Conservation (phyloP, 2,888 invertebrate genomes). For the Mamestra brassicae region DNA sequence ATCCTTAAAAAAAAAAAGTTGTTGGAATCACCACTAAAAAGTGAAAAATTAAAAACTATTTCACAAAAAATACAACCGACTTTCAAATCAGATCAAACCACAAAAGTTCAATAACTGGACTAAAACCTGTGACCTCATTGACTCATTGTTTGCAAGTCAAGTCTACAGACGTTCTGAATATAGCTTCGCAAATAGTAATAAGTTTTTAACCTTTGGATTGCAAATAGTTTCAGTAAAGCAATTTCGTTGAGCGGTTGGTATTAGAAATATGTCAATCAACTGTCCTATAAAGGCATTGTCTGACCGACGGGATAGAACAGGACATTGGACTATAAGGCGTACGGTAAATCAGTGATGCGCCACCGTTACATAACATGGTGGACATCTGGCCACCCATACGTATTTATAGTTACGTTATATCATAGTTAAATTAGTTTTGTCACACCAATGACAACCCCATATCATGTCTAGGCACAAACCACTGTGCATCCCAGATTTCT, state of each 20-base stretch:
- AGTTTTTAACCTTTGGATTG: slow-evolving; percentile 3
- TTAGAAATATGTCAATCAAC: background rate
- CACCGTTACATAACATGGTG: background rate
- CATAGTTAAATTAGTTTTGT: no score
- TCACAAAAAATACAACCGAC: background rate
- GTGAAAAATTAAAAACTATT: no score
- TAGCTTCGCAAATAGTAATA: slow-evolving; percentile 21
- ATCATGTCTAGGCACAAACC: no score
- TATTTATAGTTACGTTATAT: no score
- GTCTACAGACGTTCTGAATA: slow-evolving; percentile 15
- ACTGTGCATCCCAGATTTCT: no score
- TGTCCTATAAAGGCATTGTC: background rate
- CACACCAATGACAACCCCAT: no score
- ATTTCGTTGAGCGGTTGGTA: background rate
- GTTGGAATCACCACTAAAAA: no score
- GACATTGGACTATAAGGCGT: background rate
- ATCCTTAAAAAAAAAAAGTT: no score
- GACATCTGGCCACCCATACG: background rate
- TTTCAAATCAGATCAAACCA: slow-evolving; percentile 7
- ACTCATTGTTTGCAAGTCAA: slow-evolving; percentile 24
- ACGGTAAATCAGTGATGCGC: background rate
- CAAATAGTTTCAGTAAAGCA: slow-evolving; percentile 2
- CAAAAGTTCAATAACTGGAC: slow-evolving; percentile 20
- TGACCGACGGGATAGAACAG: no score
- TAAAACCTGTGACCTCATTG: slow-evolving; percentile 26